A percentile compares a stretch with the other conserved stretches of the same genome.
Conservation (phyloP, 2,797 vertebrate species). For the Florisuga fusca region DNA sequence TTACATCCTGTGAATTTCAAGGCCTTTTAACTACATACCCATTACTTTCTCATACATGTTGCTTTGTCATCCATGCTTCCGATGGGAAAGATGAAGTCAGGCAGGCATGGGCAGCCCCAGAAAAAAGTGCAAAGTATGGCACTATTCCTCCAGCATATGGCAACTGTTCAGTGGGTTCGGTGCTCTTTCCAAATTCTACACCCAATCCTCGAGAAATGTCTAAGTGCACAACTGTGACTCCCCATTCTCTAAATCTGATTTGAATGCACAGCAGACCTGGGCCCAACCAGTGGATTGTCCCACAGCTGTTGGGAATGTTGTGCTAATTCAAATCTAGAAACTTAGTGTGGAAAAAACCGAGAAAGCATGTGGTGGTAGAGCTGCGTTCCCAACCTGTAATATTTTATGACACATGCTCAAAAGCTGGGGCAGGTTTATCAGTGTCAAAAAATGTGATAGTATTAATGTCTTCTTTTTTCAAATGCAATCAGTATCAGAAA, state of each 20-base stretch:
- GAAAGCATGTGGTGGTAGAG: not conserved
- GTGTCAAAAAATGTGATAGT: not conserved
- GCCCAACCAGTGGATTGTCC: not conserved
- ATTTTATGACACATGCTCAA: not conserved
- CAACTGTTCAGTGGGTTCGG: not conserved
- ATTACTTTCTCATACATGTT: not conserved
- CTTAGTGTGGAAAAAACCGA: not conserved
- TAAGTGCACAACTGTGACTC: not conserved
- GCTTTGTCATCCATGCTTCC: not conserved
- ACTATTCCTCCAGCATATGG: not conserved
- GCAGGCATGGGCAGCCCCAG: not conserved
- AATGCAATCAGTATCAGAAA: not conserved
- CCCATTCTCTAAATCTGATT: not conserved
- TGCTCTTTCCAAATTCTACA: not conserved
- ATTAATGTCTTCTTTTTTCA: not conserved
- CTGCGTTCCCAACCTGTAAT: not conserved
- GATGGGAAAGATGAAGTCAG: not conserved
- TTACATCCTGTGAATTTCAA: conserved; percentile 45
- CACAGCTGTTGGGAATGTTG: not conserved
- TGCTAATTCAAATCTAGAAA: not conserved
- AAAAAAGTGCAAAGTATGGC: not conserved
- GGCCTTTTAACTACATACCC: not conserved
- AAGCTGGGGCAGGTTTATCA: not conserved
- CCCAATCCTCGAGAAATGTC: not conserved
- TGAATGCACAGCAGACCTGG: fast-evolving